Evolutionary conservation across 2,113 vertebrate genomes (phyloP).

Genomic region (Percina caprodes): DNA sequence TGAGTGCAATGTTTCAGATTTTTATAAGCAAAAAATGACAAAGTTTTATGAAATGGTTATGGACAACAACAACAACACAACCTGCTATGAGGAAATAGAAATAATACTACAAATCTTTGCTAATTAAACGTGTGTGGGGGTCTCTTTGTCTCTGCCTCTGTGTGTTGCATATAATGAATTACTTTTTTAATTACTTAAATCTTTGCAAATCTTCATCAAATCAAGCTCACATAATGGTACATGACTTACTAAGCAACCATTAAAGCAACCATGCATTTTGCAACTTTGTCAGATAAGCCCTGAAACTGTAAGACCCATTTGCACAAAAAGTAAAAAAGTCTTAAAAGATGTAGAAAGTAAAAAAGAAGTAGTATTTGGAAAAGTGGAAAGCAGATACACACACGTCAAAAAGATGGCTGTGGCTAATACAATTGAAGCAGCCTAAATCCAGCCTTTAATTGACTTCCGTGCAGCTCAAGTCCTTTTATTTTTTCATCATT

Average conservation of each 20-base stretch:
- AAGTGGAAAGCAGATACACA: constrained; percentile 33
- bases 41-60: constrained; percentile 88
- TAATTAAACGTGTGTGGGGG: constrained; percentile 40
- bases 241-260: constrained; percentile 12
- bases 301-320: neutral
- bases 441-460: constrained; percentile 27
- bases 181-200: neutral
- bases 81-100: constrained; percentile 50
- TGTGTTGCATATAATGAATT: neutral
- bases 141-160: neutral
- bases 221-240: neutral
- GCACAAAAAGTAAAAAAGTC: neutral
- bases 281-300: neutral
- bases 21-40: constrained; percentile 71
- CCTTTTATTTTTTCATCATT: constrained; percentile 85
- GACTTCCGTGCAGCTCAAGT: constrained; percentile 60
- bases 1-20: constrained; percentile 82
- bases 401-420: constrained; percentile 74
- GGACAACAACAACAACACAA: constrained; percentile 33
- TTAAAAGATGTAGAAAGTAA: neutral
- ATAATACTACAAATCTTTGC: constrained; percentile 14
- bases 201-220: neutral
- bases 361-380: constrained; percentile 30
- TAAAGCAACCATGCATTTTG: neutral
- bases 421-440: constrained; percentile 42